Conservation (phyloP, 2,797 vertebrate genomes). For the Mormyrus hasselquistii region DNA sequence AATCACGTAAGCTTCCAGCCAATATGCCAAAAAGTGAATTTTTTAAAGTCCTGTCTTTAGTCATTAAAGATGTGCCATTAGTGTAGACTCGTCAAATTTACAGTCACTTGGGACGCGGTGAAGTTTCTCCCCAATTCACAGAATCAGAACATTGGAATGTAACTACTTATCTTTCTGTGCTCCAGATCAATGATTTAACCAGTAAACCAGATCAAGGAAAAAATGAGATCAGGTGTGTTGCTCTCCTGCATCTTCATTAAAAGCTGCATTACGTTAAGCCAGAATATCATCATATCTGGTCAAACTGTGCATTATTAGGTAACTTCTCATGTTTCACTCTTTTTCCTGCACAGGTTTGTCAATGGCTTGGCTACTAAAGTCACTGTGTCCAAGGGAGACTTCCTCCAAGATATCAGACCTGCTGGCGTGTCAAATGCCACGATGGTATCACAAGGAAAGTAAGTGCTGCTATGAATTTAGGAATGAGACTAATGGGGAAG, state of each 20-base stretch:
- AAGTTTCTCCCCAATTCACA: not conserved
- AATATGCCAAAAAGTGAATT: not conserved
- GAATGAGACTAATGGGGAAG: not conserved
- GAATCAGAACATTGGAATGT: not conserved
- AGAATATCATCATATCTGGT: not conserved
- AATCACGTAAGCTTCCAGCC: not conserved
- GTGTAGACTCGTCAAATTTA: not conserved
- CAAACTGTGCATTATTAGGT: not conserved
- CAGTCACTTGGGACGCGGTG: not conserved
- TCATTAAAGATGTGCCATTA: not conserved
- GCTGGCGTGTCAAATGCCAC: conserved; percentile 56
- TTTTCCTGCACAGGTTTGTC: conserved; percentile 64
- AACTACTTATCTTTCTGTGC: not conserved
- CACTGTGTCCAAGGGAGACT: conserved; percentile 43
- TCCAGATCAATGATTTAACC: conserved; percentile 51
- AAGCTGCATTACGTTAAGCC: not conserved
- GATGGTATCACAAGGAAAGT: conserved; percentile 59
- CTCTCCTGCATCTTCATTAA: not conserved
- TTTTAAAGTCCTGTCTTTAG: not conserved
- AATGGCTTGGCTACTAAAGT: conserved; percentile 52
- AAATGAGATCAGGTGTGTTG: conserved; percentile 73
- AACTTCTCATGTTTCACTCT: not conserved
- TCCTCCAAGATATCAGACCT: conserved; percentile 32
- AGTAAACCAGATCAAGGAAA: conserved; percentile 73
- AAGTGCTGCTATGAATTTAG: conserved; percentile 44